Conservation (phyloP, 2,797 vertebrate species). For the Heteromormyrus szaboi region DNA sequence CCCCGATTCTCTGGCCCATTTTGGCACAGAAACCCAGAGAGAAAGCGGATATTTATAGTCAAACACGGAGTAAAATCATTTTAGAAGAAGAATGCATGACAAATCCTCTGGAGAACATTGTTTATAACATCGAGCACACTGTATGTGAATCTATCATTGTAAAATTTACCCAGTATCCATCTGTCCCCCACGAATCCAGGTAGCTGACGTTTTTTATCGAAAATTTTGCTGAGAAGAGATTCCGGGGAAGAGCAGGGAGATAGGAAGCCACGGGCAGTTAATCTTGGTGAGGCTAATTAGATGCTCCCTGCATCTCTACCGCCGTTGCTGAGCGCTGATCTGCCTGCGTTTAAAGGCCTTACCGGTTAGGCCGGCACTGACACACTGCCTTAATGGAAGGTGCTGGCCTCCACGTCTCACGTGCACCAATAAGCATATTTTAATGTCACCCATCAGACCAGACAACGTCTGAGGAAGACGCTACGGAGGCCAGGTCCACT, state of each 20-base stretch:
- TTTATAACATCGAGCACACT: background rate
- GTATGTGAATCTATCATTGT: background rate
- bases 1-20: background rate
- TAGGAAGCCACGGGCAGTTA: background rate
- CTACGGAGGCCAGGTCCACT: background rate
- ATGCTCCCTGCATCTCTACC: background rate
- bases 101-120: background rate
- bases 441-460: background rate
- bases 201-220: background rate
- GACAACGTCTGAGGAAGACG: background rate
- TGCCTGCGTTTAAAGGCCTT: background rate
- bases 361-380: no score
- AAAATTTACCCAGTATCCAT: background rate
- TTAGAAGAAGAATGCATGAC: background rate
- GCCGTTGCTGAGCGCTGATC: background rate
- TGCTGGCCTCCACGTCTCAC: background rate
- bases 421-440: background rate
- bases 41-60: background rate
- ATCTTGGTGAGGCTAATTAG: slow-evolving; percentile 1
- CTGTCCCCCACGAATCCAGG: background rate
- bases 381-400: background rate
- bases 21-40: background rate
- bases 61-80: background rate
- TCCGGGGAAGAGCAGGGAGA: background rate
- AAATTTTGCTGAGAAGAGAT: background rate